Conservation (phyloP, 2,797 vertebrate genomes). For the Dicrostonyx torquatus region DNA sequence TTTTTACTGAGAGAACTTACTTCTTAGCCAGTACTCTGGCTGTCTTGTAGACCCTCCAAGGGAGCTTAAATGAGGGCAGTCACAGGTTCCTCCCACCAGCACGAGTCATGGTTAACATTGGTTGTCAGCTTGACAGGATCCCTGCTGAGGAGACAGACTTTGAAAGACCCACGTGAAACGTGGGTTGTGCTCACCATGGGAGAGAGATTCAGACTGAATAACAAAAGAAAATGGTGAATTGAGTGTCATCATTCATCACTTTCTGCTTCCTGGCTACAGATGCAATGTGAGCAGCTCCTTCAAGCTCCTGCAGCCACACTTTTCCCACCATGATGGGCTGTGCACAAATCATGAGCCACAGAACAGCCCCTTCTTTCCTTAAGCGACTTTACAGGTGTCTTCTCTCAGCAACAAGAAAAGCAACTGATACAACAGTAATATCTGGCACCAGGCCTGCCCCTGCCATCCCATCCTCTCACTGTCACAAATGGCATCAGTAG, state of each 20-base stretch:
- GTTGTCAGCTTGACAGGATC: neutral
- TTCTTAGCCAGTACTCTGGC: neutral
- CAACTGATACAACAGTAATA: neutral
- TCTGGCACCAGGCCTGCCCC: neutral
- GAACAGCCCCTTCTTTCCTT: neutral
- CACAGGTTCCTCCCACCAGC: neutral
- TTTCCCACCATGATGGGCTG: neutral
- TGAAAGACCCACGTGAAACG: too few species aligned
- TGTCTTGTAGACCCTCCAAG: neutral
- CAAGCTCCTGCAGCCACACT: neutral
- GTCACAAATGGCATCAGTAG: neutral
- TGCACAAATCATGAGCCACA: neutral
- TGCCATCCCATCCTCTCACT: fast-evolving
- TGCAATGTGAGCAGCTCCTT: too few species aligned
- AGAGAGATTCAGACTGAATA: neutral
- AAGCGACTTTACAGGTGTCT: neutral
- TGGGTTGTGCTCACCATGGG: neutral
- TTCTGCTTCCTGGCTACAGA: neutral
- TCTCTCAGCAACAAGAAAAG: neutral
- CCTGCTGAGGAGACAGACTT: neutral
- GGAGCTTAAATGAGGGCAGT: neutral
- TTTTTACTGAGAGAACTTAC: constrained; percentile 30
- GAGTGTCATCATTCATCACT: neutral
- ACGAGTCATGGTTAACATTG: neutral
- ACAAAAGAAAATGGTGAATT: too few species aligned